Evolutionary conservation across 2,888 invertebrate genomes (phyloP).

Genomic region (Lasioglossum zephyrum): DNA sequence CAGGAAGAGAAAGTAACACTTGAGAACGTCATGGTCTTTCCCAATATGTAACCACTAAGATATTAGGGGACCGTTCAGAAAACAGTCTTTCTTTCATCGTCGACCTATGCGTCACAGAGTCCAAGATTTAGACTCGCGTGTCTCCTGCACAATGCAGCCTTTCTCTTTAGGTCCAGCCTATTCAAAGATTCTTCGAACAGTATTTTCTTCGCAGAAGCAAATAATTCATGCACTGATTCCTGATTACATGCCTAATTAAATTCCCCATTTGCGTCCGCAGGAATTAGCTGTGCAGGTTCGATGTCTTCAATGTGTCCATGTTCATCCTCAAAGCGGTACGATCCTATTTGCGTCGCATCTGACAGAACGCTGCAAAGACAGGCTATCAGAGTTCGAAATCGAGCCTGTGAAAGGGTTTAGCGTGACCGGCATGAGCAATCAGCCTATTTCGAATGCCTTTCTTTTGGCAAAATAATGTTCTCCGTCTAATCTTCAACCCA

Average conservation of each 20-base stretch:
- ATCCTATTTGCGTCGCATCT: not conserved
- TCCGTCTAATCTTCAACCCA: too few relatives aligned
- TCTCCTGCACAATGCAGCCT: not conserved
- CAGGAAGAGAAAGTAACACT: not conserved
- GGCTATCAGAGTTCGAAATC: not conserved
- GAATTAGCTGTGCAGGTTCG: not conserved
- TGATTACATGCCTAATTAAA: not conserved
- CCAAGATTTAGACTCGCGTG: not conserved
- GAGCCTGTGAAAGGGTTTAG: not conserved
- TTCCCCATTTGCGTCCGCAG: not conserved
- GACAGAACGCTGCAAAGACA: not conserved
- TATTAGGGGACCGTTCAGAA: not conserved
- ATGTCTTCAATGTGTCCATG: not conserved
- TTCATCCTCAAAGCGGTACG: not conserved
- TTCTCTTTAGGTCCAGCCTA: not conserved
- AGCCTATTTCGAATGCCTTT: too few relatives aligned
- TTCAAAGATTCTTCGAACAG: not conserved
- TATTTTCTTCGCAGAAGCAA: too few relatives aligned
- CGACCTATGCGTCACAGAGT: not conserved
- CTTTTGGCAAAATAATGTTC: not conserved
- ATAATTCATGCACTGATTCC: not conserved
- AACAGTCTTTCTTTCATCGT: not conserved
- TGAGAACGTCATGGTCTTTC: not conserved
- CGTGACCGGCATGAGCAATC: not conserved
- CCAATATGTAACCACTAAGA: not conserved